phyloP scores from a whole-genome alignment of 2,113 vertebrate species.

The Neolamprologus tretocephalus region DNA sequence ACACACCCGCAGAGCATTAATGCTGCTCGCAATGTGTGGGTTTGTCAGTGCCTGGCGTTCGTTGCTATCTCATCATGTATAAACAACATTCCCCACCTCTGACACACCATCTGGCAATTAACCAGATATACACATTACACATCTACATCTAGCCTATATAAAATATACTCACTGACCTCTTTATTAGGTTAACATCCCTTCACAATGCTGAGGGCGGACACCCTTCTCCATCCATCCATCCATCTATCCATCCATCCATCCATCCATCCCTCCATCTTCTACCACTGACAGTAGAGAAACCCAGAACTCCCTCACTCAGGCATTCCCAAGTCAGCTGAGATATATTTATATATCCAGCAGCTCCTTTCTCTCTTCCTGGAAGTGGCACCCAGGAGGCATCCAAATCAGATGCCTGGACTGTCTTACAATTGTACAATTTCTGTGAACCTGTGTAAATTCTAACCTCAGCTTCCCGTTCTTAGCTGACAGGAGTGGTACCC shows the following conservation, averaged over 20 bases:
- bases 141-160: neutral
- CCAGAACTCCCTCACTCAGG: neutral
- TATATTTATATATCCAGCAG: neutral
- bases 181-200: neutral
- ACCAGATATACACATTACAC: neutral
- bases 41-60: neutral
- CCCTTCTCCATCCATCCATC: neutral
- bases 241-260: neutral
- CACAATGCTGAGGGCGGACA: neutral
- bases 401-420: fast-evolving
- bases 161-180: neutral
- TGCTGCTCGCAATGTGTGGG: neutral
- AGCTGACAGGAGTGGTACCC: neutral
- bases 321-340: neutral
- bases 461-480: neutral
- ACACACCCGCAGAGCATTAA: neutral
- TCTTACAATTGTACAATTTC: neutral
- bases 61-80: conserved; percentile 19
- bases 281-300: neutral
- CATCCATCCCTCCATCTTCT: neutral
- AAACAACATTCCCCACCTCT: conserved; percentile 48
- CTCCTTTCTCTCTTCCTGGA: neutral
- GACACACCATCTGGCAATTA: neutral
- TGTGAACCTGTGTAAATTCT: neutral
- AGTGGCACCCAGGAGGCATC: neutral